A percentile compares a stretch with the other conserved stretches of the same genome.
Conservation (phyloP, 2,888 invertebrate species). For the Panopea generosa region DNA sequence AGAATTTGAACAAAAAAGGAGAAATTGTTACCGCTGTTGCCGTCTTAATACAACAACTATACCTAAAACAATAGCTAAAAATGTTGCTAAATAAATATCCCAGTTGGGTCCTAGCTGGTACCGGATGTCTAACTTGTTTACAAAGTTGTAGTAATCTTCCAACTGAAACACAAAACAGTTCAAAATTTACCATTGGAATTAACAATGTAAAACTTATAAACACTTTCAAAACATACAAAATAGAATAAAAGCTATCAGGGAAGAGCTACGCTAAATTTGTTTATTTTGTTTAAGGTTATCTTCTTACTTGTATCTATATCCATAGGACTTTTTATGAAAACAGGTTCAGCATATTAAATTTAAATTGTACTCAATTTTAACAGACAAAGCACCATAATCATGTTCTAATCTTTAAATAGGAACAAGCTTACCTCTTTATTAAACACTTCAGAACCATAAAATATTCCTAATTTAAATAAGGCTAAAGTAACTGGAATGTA, state of each 20-base stretch:
- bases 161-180: constrained; percentile 71
- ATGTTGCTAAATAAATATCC: constrained; percentile 96
- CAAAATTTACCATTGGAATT: too few species aligned
- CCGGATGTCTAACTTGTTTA: constrained; percentile 75
- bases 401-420: too few species aligned
- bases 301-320: too few species aligned
- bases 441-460: constrained; percentile 90
- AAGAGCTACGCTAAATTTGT: too few species aligned
- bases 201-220: too few species aligned
- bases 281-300: too few species aligned
- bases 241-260: too few species aligned
- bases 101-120: constrained; percentile 90
- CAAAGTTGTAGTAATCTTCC: constrained; percentile 70
- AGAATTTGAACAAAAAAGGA: not conserved
- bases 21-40: constrained; percentile 41
- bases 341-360: too few species aligned
- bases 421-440: constrained; percentile 90
- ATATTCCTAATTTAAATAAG: constrained; percentile 92
- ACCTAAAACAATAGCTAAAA: constrained; percentile 93
- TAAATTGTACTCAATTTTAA: too few species aligned
- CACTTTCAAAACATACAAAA: too few species aligned
- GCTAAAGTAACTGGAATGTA: constrained; percentile 97
- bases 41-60: constrained; percentile 90
- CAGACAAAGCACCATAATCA: too few species aligned
- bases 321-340: too few species aligned